Evolutionary conservation across 2,888 invertebrate genomes (phyloP).

Genomic region (Drosophila subquinaria): DNA sequence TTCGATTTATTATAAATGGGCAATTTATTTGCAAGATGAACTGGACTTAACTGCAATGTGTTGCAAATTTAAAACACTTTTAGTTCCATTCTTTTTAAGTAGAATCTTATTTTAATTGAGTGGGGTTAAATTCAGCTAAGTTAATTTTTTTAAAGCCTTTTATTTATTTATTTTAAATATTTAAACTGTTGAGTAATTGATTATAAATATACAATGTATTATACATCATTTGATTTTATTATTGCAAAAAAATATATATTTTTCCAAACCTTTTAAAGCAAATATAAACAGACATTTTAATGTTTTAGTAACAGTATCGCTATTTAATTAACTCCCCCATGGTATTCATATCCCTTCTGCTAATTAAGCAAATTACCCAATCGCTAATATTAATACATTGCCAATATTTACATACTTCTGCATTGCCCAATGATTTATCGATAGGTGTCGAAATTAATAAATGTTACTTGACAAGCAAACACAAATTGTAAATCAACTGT

Average conservation of each 20-base stretch:
- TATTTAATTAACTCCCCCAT: background rate
- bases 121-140: background rate
- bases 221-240: too few species aligned
- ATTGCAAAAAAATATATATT: too few species aligned
- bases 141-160: background rate
- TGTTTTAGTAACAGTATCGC: background rate
- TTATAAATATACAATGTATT: too few species aligned
- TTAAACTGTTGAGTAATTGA: background rate
- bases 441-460: conserved; percentile 35
- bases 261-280: background rate
- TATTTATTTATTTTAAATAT: too few species aligned
- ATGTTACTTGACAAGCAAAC: conserved; percentile 9
- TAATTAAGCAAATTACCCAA: background rate
- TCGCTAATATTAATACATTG: background rate
- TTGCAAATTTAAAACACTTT: background rate
- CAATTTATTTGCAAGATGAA: background rate
- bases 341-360: background rate
- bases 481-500: conserved; percentile 15
- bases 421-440: conserved; percentile 16
- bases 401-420: background rate
- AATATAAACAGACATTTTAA: background rate
- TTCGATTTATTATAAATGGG: background rate
- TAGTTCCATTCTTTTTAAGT: background rate
- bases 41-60: background rate
- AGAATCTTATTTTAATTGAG: background rate